Evolutionary conservation across 1,140 invertebrate genomes (phyloP).

Genomic region (Fopius arisanus): DNA sequence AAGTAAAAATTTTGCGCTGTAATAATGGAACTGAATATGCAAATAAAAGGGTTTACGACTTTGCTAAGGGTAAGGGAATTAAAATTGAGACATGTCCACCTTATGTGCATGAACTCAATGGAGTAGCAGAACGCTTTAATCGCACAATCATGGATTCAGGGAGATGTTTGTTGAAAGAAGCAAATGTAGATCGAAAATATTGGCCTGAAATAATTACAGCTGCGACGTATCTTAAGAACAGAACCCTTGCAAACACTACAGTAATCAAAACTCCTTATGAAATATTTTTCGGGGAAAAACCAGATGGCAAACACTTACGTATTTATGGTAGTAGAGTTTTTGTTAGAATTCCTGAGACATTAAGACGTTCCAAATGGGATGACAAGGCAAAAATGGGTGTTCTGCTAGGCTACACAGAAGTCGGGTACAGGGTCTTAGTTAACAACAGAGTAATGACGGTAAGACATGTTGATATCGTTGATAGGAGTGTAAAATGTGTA

Average conservation of each 20-base stretch:
- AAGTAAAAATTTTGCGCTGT: constrained; percentile 36
- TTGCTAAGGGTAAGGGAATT: constrained; percentile 36
- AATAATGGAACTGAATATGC: constrained; percentile 40
- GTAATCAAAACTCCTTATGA: constrained; percentile 37
- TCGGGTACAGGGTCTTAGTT: no score
- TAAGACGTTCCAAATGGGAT: background rate
- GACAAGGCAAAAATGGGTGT: background rate
- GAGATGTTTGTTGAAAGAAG: constrained; percentile 36
- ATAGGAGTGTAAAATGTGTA: no score
- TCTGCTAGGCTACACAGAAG: background rate
- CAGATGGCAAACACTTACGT: background rate
- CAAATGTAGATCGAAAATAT: constrained; percentile 27
- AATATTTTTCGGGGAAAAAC: constrained; percentile 32
- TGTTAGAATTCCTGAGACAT: background rate
- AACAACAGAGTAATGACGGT: no score
- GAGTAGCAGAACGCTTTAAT: constrained; percentile 32
- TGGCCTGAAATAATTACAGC: constrained; percentile 39
- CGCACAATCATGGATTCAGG: constrained; percentile 31
- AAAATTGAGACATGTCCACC: constrained; percentile 27
- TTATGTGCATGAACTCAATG: constrained; percentile 36
- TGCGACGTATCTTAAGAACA: constrained; percentile 39
- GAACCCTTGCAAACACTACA: constrained; percentile 29
- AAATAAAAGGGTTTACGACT: constrained; percentile 31
- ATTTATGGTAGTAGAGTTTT: background rate
- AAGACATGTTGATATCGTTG: no score